Evolutionary conservation across 2,113 vertebrate genomes (phyloP).

Genomic region (Misgurnus anguillicaudatus): DNA sequence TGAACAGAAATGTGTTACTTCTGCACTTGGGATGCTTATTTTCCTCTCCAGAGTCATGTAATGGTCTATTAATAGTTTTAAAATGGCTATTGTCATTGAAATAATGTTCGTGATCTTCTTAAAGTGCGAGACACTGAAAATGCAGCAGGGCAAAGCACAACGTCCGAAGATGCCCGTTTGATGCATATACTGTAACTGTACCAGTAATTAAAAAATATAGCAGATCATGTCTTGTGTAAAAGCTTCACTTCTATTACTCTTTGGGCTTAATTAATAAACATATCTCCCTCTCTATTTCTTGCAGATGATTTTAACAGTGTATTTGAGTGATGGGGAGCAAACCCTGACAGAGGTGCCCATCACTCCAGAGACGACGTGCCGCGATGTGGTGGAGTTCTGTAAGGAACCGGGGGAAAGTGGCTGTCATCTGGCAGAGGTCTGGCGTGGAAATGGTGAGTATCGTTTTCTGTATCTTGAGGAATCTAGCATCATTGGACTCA

Average conservation of each 20-base stretch:
- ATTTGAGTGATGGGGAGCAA: conserved; percentile 96
- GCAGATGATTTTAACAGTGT: conserved; percentile 98
- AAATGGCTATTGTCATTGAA: too few species aligned
- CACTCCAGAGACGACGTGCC: conserved; percentile 96
- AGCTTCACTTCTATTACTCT: background rate
- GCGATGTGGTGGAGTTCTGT: conserved; percentile 97
- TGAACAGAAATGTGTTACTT: too few species aligned
- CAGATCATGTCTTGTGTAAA: too few species aligned
- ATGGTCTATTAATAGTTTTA: too few species aligned
- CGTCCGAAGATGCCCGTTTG: too few species aligned
- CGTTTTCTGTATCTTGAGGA: conserved; percentile 7
- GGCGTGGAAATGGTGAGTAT: conserved; percentile 91
- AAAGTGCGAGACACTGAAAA: too few species aligned
- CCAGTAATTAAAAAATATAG: too few species aligned
- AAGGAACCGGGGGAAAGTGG: conserved; percentile 96
- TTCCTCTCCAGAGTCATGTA: too few species aligned
- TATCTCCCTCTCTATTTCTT: background rate
- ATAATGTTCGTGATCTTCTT: too few species aligned
- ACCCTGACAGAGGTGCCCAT: conserved; percentile 94
- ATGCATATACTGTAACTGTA: too few species aligned
- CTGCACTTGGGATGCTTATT: too few species aligned
- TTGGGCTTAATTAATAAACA: background rate
- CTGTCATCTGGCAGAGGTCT: conserved; percentile 97
- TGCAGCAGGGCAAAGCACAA: too few species aligned
- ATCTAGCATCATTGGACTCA: background rate